Conservation (phyloP, 2,888 invertebrate species). For the Oscheius sp. region DNA sequence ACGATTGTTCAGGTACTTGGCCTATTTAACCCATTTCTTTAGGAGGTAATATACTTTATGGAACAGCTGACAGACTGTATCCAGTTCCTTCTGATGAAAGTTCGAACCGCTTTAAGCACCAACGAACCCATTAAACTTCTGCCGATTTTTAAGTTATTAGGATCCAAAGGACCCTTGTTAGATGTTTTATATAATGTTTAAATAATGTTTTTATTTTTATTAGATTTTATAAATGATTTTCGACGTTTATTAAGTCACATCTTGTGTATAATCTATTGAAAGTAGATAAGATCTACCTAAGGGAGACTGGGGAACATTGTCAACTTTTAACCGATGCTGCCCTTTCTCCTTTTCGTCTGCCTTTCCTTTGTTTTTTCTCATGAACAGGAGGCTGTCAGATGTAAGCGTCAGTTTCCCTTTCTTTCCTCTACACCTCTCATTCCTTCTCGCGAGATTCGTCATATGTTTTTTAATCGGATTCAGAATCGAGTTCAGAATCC, state of each 20-base stretch:
- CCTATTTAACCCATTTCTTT: background rate
- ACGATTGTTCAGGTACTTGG: background rate
- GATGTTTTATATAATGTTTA: background rate
- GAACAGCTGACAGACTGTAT: background rate
- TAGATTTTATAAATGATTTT: no score
- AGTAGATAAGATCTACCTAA: no score
- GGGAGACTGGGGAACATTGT: no score
- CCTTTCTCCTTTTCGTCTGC: background rate
- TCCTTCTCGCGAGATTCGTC: background rate
- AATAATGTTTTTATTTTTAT: no score
- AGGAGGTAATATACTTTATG: background rate
- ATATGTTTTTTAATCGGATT: background rate
- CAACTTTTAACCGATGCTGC: no score
- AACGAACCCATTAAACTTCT: background rate
- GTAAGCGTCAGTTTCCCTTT: slow-evolving; percentile 2
- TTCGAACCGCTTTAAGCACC: background rate
- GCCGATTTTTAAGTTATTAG: background rate
- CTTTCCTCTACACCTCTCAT: background rate
- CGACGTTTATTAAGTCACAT: no score
- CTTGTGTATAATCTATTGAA: no score
- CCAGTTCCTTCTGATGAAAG: background rate
- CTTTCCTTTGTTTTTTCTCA: background rate
- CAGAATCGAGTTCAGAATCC: background rate
- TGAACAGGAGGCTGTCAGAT: background rate
- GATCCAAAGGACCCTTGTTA: background rate